phyloP scores from a whole-genome alignment of 2,113 vertebrate genomes.

The Craseonycteris thonglongyai region DNA sequence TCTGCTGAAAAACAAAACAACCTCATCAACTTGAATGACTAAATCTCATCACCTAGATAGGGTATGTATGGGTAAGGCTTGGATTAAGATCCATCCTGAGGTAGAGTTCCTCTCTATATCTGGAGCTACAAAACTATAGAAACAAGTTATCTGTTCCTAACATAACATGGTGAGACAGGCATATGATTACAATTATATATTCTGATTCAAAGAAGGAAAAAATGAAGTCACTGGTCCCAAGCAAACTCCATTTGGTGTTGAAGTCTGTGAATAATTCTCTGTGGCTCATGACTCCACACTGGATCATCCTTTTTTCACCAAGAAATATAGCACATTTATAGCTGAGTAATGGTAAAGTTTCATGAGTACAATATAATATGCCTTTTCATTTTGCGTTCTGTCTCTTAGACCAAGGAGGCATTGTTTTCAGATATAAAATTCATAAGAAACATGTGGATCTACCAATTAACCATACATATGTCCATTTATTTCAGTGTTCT shows the following conservation, averaged over 20 bases:
- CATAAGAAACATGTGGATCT: neutral
- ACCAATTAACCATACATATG: neutral
- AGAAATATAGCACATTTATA: neutral
- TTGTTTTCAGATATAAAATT: neutral
- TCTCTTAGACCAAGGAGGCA: neutral
- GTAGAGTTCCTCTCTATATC: neutral
- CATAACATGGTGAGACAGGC: neutral
- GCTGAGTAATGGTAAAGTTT: neutral
- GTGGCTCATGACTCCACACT: neutral
- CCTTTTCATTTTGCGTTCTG: neutral
- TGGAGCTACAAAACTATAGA: neutral
- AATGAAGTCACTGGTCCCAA: neutral
- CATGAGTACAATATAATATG: neutral
- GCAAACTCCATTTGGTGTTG: neutral
- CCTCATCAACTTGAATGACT: neutral
- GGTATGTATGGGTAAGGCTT: too few relatives aligned
- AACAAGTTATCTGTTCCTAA: neutral
- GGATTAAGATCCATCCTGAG: neutral
- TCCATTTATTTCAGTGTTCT: neutral
- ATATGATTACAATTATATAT: neutral
- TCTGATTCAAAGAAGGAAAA: neutral
- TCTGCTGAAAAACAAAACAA: neutral
- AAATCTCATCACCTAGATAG: neutral
- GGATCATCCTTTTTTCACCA: accelerated
- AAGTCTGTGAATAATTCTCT: neutral